Percentiles rank a stretch among this genome's conserved stretches.
Evolutionary conservation across 2,888 invertebrate species (phyloP).

Genomic region (Nymphalis polychloros): DNA sequence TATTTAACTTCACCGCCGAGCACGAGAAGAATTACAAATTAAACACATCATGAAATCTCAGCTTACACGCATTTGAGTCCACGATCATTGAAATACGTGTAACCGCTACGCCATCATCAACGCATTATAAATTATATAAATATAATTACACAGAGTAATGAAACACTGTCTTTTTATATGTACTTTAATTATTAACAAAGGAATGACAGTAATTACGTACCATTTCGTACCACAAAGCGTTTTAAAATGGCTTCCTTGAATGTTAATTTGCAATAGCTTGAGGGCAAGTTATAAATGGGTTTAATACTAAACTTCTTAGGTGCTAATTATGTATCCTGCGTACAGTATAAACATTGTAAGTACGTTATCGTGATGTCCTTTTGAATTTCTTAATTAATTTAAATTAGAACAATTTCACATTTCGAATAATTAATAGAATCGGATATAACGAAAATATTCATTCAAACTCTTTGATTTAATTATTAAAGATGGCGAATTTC

Average conservation of each 20-base stretch:
- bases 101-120: not conserved
- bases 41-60: too few relatives aligned
- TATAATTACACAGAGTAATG: not conserved
- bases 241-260: constrained; percentile 37
- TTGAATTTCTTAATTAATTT: constrained; percentile 26
- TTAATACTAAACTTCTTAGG: constrained; percentile 41
- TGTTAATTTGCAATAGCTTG: constrained; percentile 34
- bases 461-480: too few relatives aligned
- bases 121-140: too few relatives aligned
- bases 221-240: constrained; percentile 37
- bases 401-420: too few relatives aligned
- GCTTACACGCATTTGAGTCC: too few relatives aligned
- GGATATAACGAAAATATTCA: too few relatives aligned
- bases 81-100: not conserved
- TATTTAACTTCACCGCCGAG: too few relatives aligned
- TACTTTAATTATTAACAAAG: constrained; percentile 15
- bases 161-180: not conserved
- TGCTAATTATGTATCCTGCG: constrained; percentile 32
- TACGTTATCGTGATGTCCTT: constrained; percentile 22
- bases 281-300: constrained; percentile 31
- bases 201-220: constrained; percentile 33
- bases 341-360: constrained; percentile 25
- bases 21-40: too few relatives aligned
- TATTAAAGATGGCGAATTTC: too few relatives aligned
- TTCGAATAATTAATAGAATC: too few relatives aligned